phyloP scores from a whole-genome alignment of 2,797 vertebrate genomes.

The Sebastes melanostomus region DNA sequence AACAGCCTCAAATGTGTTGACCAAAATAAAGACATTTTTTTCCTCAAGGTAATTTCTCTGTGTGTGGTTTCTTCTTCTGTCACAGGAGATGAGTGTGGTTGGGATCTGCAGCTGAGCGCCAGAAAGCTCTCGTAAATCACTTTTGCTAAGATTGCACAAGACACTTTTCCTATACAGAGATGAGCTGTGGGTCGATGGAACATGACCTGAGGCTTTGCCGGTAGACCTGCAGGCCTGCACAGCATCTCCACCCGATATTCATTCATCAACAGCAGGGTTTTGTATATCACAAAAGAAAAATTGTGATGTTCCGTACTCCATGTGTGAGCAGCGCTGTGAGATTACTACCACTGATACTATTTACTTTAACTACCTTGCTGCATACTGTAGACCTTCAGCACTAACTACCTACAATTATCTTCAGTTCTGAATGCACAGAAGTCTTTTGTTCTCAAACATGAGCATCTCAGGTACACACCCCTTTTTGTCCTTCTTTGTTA shows the following conservation, averaged over 20 bases:
- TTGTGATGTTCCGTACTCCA: neutral
- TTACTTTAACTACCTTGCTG: neutral
- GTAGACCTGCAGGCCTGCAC: constrained; percentile 49
- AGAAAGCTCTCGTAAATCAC: constrained; percentile 56
- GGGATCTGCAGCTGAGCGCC: constrained; percentile 12
- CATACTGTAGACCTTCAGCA: neutral
- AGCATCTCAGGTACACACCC: neutral
- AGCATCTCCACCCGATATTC: neutral
- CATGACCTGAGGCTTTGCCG: constrained; percentile 43
- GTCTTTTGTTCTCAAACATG: neutral
- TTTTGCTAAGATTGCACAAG: constrained; percentile 43
- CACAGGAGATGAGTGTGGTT: constrained; percentile 10
- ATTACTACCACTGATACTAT: neutral
- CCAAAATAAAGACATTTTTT: constrained; percentile 48
- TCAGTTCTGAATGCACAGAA: neutral
- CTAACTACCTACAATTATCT: neutral
- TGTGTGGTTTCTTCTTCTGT: constrained; percentile 31
- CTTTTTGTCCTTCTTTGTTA: neutral
- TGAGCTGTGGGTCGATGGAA: constrained; percentile 48
- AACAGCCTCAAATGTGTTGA: neutral
- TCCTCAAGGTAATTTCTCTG: neutral
- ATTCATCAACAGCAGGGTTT: neutral
- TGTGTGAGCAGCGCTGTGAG: neutral
- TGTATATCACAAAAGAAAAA: neutral
- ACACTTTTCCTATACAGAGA: constrained; percentile 36